Evolutionary conservation across 2,888 invertebrate species (phyloP).

Genomic region (Pseudococcus jackbeardsleyi): DNA sequence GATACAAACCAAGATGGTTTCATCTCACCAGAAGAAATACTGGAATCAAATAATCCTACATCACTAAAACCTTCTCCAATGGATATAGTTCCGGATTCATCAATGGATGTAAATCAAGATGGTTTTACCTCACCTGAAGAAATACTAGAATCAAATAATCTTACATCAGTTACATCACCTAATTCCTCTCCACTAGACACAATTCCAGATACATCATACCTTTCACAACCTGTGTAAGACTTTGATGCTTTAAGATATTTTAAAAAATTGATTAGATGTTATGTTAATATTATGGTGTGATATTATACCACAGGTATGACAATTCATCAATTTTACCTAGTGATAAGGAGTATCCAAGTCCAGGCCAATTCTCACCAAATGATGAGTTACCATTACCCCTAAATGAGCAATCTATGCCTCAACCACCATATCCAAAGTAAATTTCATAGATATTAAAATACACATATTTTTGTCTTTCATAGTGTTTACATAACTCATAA

Average conservation of each 20-base stretch:
- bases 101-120: constrained; percentile 25
- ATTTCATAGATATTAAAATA: background rate
- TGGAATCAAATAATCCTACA: background rate
- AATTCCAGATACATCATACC: background rate
- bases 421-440: background rate
- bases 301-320: background rate
- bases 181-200: background rate
- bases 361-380: background rate
- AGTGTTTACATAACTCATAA: no score
- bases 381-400: background rate
- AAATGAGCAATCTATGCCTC: background rate
- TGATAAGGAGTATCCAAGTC: background rate
- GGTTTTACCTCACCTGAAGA: constrained; percentile 30
- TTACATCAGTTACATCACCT: background rate
- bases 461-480: background rate
- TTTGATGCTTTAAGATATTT: background rate
- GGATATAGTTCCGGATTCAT: no score
- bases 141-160: constrained; percentile 14
- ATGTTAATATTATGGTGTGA: background rate
- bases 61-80: background rate
- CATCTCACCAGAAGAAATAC: background rate
- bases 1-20: background rate
- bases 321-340: background rate
- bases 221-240: background rate
- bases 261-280: no score